phyloP scores from a whole-genome alignment of 2,113 vertebrate species.

The Irena cyanogastra region DNA sequence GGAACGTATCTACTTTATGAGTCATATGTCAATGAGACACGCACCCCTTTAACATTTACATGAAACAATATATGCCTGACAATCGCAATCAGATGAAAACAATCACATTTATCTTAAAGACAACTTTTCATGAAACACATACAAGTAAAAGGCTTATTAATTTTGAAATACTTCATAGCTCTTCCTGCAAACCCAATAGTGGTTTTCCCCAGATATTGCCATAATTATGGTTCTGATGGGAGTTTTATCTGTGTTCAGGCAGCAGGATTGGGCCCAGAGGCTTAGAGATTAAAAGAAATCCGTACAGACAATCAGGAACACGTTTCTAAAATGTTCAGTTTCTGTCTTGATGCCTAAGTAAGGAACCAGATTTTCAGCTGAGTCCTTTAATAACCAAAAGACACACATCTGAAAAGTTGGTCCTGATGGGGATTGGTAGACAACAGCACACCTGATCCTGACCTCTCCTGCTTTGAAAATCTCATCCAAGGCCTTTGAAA shows the following conservation, averaged over 20 bases:
- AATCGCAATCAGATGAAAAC: slow-evolving; percentile 36
- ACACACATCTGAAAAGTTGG: neutral
- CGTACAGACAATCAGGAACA: neutral
- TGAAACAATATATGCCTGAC: slow-evolving; percentile 3
- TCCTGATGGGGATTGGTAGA: neutral
- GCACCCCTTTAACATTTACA: neutral
- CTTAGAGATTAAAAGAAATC: slow-evolving; percentile 14
- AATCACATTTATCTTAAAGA: slow-evolving; percentile 45
- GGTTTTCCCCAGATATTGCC: neutral
- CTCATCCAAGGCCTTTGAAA: neutral
- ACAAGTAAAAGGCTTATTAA: slow-evolving; percentile 19
- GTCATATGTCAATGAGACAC: slow-evolving; percentile 3
- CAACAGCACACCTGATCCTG: neutral
- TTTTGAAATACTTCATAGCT: slow-evolving; percentile 33
- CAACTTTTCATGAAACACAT: slow-evolving; percentile 47
- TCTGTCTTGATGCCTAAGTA: neutral
- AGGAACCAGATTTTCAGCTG: neutral
- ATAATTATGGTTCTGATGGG: neutral
- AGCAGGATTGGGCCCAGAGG: neutral
- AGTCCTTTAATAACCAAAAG: neutral
- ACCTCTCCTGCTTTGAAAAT: neutral
- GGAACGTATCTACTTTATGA: slow-evolving; percentile 35
- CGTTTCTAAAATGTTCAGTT: neutral
- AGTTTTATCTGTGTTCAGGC: slow-evolving; percentile 4
- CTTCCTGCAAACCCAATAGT: neutral